Evolutionary conservation across 2,888 invertebrate species (phyloP), one percentile per base, ranked within the genome.

Genomic region (Pherbina coryleti): DNA sequence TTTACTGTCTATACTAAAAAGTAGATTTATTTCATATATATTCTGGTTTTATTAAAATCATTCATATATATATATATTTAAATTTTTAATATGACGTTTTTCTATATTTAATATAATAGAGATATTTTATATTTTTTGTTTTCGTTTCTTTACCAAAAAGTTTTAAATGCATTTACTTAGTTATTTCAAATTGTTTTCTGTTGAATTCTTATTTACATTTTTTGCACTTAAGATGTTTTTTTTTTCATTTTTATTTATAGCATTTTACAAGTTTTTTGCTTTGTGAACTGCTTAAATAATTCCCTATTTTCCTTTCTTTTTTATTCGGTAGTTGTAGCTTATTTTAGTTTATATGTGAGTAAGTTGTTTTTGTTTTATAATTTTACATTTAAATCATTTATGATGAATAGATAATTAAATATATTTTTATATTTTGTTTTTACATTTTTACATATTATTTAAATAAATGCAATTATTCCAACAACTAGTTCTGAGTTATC

Each of bases 1-100:
- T 25, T 60, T 60, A 28, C 9, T 28, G 28, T 28, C 28, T 28
- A 28, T 60, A 14, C 60, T 60, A 60, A 37, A 37, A 37, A 60
- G 28, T 60, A 28, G 11, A 66, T 31, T 66, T 79, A 82, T 80
- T 82, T 80, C 82, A 82, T 82, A 81, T 82, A 80, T 80, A 82
- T 80, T 78, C 78, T 80, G 79, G 77, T 79, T 80, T 80, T 55
- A 19, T 19, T 55, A 55, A 19, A 55, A 19, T 55, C 22, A 19
- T 55, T 55, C 17, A 19, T 62, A 25, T 28, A 31, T 62, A 4
- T 11, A 14, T 5, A 28, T 60, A 14, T 62, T 62, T 34, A n/a
- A 62, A 28, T n/a, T 34, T 60, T 17, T n/a, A 31, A 64, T 31
- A 64, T 64, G n/a, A 64, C 31, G 11, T 34, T n/a, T 1, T 31